Base-by-base conservation (phyloP, 30 jellyfish, hydroid and myxozoan species). In the Aurelia coerulea region DNA sequence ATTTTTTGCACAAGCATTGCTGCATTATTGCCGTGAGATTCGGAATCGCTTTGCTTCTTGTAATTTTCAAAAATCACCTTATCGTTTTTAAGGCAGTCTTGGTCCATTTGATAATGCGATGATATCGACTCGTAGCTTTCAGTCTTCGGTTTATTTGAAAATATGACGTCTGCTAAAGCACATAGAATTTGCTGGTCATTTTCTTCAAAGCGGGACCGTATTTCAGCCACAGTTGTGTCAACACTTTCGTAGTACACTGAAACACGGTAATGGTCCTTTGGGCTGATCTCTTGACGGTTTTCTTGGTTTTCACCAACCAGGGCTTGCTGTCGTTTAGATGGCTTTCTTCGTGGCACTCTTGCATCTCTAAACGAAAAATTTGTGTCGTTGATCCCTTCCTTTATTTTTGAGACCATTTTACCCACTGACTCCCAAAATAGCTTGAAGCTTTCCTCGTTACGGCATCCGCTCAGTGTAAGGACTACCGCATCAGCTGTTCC, bases 1-100 rank as follows among this genome's bases (percentile, higher is more conserved):
- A 79, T 79, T 31, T 46, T 65, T 66, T 79, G 81, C 17, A 79
- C 90, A 63, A 79, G 80, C 80, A 62, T 65, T 39, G 81, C 81
- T 23, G 90, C 62, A 65, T 79, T 62, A 1, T 79, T 79, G 6
- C 81, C 90, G 62, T 63, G 23, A 29, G 53, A 79, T 79, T 79
- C 83, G 34, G 70, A 46, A 62, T 2, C 29, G 83, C 81, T 65
- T 65, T 79, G 90, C 63, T 79, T 65, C 81, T 79, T 79, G 81
- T 79, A 62, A 52, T 62, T 79, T 79, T 79, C 81, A 23, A 65
- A 79, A 34, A 62, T 68, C 52, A 63, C 52, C 90, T 79, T 73
- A 39, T 73, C 84, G 42, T 73, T 79, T 79, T 39, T 63, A 23
- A 79, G 83, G 90, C 90, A 62, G 71, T 65, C 76, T 17, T 62